Evolutionary conservation across 2,888 invertebrate species (phyloP), one percentile per base, ranked within the genome.

Genomic region (Lamellibrachia satsuma): DNA sequence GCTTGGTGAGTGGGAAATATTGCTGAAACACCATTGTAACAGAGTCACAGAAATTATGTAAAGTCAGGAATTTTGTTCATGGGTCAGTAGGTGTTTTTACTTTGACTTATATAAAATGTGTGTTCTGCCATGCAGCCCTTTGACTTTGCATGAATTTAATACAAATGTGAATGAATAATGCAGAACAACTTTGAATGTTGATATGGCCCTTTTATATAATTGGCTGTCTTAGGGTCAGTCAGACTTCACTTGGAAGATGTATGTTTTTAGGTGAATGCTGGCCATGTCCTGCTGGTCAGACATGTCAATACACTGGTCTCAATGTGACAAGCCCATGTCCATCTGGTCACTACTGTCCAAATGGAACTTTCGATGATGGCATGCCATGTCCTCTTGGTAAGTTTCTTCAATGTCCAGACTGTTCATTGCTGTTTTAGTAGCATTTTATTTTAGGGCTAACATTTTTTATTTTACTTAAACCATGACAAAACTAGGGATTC

Each of bases 381-480:
- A 93, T 93, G n/a, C 95, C 95, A 7, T 96, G 96, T 94, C 95
- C 95, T 9, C 93, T 94, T 39, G 96, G 96, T 95, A 93, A 93
- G 94, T 93, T 11, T 15, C 6, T 22, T 75, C 75, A 22, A 75
- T n/a, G 22, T 75, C 22, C 75, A 75, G 22, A 15, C 22, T 8
- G 7, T 91, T 52, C 39, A 52, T 52, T 51, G 8, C 15, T 90
- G 90, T n/a, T 39, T 57, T 92, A 39, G 39, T 75, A 11, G 39
- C 91, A 75, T 75, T 75, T 75, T 22, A 75, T 75, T 75, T 75
- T n/a, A 75, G 22, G 6, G 75, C 75, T 75, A 2, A 75, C 0
- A 39, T 39, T 39, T 39, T 39, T 39, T 39, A 39, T 39, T 39
- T 39, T 1, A 39, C 39, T 39, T 39, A 39, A 39, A 39, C 39